phyloP scores from a whole-genome alignment of 2,888 invertebrate genomes.

The Parnassius smintheus region DNA sequence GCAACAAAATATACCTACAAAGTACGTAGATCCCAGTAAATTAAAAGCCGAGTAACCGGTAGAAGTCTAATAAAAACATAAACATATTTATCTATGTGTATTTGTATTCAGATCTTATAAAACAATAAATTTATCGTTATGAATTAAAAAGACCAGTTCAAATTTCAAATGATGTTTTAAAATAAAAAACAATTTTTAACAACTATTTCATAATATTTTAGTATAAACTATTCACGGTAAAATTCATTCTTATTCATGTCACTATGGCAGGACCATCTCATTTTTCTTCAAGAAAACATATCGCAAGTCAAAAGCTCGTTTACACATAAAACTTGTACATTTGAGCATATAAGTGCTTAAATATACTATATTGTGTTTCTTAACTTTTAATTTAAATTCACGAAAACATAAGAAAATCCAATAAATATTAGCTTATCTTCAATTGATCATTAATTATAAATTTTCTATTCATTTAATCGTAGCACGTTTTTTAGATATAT shows the following conservation, averaged over 20 bases:
- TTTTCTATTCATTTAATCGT: no score
- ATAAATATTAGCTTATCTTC: not conserved
- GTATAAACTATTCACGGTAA: constrained; percentile 24
- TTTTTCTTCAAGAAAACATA: constrained; percentile 57
- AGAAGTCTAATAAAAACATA: no score
- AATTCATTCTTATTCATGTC: constrained; percentile 53
- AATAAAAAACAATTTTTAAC: no score
- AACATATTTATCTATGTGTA: no score
- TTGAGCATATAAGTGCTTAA: constrained; percentile 19
- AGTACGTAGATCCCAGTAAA: not conserved
- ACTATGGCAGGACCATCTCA: constrained; percentile 54
- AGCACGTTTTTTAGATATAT: no score
- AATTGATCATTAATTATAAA: not conserved
- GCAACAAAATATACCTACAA: constrained; percentile 2
- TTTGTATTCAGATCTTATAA: no score
- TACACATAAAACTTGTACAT: constrained; percentile 51
- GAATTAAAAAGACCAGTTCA: no score
- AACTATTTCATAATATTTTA: no score
- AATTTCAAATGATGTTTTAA: no score
- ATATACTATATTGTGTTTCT: constrained; percentile 2
- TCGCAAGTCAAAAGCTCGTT: constrained; percentile 43
- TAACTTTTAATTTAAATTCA: no score
- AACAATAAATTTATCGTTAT: no score
- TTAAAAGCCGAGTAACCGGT: not conserved
- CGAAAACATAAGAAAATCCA: no score